Base-by-base conservation (phyloP, 1,140 invertebrate species). In the Drosophila suzukii region DNA sequence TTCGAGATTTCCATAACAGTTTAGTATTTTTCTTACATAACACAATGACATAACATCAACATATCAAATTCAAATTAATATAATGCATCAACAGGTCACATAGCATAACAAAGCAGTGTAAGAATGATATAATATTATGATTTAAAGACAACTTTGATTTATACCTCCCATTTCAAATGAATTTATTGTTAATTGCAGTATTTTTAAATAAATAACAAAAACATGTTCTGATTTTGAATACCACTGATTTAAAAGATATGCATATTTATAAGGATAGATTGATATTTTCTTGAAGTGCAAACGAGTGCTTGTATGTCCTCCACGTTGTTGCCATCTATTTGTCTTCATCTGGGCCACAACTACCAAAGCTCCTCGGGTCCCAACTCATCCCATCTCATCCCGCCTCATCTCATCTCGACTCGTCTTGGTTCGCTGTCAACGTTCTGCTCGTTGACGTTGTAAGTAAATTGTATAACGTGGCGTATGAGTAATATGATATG, bases 381-480 rank as follows among this genome's bases (percentile, higher is more conserved):
- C 27, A 27, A 3, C 34, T 10, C 62, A 10, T 24, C 17, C 38
- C 61, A 10, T 24, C 17, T 43, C 61, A 36, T 75, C 47, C 27
- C 54, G 38, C 58, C 34, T 55, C 59, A 36, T 51, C 60, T 34
- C 41, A 24, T 67, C 41, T 49, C 57, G 47, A 43, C 60, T 41
- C 20, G 56, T 54, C 68, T 58, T 47, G 46, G 39, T 49, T 56
- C 65, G 59, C 68, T 81, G 73, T 73, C 74, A 74, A 66, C 77
- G 74, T 85, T 85, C 68, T 67, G 83, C 83, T 86, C 83, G 75
- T 88, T 72, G 75, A 88, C 72, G 63, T 83, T 89, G 63, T 80
- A 77, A 88, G 83, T 80, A 88, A 89, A 88, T 84, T 89, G 85
- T 89, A 84, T 89, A 84, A 89, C 85, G 80, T 89, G 84, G 84